A percentile compares a stretch with the other conserved stretches of the same genome.
These are phyloP conservation scores for Plectrocnemia conspersa DNA, from an alignment of 1,140 invertebrate species.

Conservation along the genomic window DNA sequence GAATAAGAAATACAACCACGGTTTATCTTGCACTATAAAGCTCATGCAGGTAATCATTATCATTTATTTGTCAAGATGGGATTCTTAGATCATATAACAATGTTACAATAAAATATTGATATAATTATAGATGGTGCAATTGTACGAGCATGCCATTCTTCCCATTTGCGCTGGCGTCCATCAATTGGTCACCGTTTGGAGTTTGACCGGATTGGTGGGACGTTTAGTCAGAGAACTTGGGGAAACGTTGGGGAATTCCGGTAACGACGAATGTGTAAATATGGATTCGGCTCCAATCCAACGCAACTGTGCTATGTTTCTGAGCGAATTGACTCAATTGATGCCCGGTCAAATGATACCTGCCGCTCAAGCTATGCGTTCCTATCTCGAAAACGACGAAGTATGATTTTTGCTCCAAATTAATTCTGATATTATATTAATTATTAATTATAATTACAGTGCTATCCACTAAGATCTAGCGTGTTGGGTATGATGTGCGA, in stretches of 20 bases:
- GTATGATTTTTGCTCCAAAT: constrained; percentile 29
- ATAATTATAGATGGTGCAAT: constrained; percentile 62
- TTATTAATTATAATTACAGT: constrained; percentile 47
- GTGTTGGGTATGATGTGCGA: constrained; percentile 74
- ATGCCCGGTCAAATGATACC: constrained; percentile 62
- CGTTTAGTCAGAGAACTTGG: constrained; percentile 72
- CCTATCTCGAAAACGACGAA: constrained; percentile 49
- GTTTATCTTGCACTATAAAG: constrained; percentile 60
- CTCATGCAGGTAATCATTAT: constrained; percentile 56
- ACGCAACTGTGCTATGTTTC: constrained; percentile 61
- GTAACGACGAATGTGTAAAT: constrained; percentile 47
- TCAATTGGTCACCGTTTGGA: constrained; percentile 59
- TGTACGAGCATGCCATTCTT: constrained; percentile 63
- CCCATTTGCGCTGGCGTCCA: constrained; percentile 65
- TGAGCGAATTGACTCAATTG: constrained; percentile 63
- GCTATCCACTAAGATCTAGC: constrained; percentile 74
- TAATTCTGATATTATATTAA: constrained; percentile 9
- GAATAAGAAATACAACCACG: constrained; percentile 78
- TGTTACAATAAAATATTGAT: constrained; percentile 1
- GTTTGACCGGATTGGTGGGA: constrained; percentile 59
- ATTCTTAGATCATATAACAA: neutral
- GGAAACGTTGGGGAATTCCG: constrained; percentile 52
- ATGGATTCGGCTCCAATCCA: constrained; percentile 57
- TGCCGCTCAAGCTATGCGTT: constrained; percentile 45
- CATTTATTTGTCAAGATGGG: neutral